These are phyloP conservation scores for Torymus tubicola DNA, from an alignment of 2,888 invertebrate species.

Conservation along the genomic window DNA sequence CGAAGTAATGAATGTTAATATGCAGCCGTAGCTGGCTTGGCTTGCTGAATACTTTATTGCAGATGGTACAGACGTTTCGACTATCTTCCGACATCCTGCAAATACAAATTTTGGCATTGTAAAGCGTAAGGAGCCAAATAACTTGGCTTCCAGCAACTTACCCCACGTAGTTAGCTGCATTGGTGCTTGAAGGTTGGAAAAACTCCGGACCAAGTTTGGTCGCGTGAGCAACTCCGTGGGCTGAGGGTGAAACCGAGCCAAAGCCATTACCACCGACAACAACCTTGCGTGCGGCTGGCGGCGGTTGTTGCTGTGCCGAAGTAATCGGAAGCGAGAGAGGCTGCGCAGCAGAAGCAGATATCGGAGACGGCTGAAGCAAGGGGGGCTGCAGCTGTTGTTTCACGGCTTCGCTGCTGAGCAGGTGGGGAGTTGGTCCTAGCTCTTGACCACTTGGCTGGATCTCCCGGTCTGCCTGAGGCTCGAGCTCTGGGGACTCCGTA, in stretches of 20 bases:
- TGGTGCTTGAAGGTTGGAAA: constrained; percentile 55
- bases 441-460: no score
- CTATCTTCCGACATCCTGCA: constrained; percentile 83
- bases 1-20: constrained; percentile 97
- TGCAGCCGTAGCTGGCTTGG: constrained; percentile 93
- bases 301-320: not conserved
- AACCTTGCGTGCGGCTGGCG: constrained; percentile 78
- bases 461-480: no score
- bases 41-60: constrained; percentile 94
- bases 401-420: no score
- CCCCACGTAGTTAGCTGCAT: constrained; percentile 59
- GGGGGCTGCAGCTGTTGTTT: not conserved
- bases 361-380: not conserved
- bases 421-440: no score
- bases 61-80: constrained; percentile 88
- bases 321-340: constrained; percentile 69
- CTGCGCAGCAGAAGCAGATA: not conserved
- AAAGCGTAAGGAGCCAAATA: no score
- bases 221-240: constrained; percentile 65
- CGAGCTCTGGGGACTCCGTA: no score
- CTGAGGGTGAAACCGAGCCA: constrained; percentile 77
- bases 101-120: not conserved
- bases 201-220: constrained; percentile 64
- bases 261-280: constrained; percentile 83
- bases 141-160: constrained; percentile 38